Evolutionary conservation across 2,888 invertebrate species (phyloP).

Genomic region (Platerodrilus igneus): DNA sequence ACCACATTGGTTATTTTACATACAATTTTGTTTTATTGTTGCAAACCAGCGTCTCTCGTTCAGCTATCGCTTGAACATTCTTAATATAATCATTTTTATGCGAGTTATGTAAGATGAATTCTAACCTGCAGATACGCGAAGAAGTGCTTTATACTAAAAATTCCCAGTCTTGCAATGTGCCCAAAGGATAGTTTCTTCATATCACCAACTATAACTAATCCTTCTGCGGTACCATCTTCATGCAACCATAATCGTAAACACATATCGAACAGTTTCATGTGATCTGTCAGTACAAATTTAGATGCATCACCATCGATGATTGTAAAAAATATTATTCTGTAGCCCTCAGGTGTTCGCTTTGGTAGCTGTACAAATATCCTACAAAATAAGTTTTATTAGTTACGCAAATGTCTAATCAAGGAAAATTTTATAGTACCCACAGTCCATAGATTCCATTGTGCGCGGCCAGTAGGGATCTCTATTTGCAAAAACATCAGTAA

Average conservation of each 20-base stretch:
- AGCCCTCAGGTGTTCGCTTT: constrained; percentile 32
- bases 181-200: constrained; percentile 55
- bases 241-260: constrained; percentile 57
- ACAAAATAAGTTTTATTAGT: too few relatives aligned
- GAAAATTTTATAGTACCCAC: neutral
- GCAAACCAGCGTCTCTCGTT: too few relatives aligned
- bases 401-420: too few relatives aligned
- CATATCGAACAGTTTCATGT: constrained; percentile 55
- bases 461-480: constrained; percentile 52
- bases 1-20: too few relatives aligned
- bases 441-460: constrained; percentile 49
- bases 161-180: too few relatives aligned
- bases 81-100: too few relatives aligned
- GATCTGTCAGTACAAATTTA: constrained; percentile 53
- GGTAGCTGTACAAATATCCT: constrained; percentile 20
- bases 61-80: too few relatives aligned
- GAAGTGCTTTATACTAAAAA: too few relatives aligned
- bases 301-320: constrained; percentile 54
- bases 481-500: constrained; percentile 57
- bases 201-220: constrained; percentile 64
- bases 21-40: too few relatives aligned
- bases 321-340: constrained; percentile 35
- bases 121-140: too few relatives aligned
- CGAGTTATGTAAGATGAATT: too few relatives aligned
- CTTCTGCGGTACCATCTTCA: constrained; percentile 51